Conservation (phyloP, 2,113 vertebrate species). For the Rhinoderma darwinii region DNA sequence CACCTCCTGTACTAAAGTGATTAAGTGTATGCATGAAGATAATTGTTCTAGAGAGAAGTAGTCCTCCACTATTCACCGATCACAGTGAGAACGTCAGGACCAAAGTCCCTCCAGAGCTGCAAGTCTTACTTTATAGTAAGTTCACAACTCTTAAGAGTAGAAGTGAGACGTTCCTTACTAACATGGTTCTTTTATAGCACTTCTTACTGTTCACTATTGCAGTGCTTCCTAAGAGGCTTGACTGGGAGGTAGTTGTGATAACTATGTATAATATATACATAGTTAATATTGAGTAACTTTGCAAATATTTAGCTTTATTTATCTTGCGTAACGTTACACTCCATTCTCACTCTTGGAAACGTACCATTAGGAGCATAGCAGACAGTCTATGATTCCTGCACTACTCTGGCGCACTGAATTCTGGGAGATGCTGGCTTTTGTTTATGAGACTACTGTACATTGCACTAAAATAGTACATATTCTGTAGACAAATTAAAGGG, state of each 20-base stretch:
- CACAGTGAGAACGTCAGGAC: not conserved
- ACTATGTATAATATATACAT: no score
- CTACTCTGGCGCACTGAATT: no score
- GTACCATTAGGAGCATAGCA: no score
- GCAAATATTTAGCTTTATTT: not conserved
- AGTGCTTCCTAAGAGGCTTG: no score
- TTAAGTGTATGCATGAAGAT: not conserved
- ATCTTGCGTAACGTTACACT: not conserved
- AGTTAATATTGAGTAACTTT: no score
- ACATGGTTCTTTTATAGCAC: not conserved
- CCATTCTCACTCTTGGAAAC: not conserved
- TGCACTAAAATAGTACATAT: no score
- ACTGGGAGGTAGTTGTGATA: no score
- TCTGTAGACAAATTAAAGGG: no score
- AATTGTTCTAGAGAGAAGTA: not conserved
- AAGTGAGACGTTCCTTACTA: not conserved
- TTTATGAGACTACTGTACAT: no score
- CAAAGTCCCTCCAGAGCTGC: not conserved
- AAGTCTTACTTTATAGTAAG: not conserved
- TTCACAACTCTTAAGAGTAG: not conserved
- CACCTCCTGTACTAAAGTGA: slow-evolving; percentile 8
- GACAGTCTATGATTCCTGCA: no score
- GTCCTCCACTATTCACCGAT: not conserved
- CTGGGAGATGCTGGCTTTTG: no score
- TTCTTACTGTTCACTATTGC: no score